Evolutionary conservation across 2,888 invertebrate species (phyloP).

Genomic region (Orthosia incerta): DNA sequence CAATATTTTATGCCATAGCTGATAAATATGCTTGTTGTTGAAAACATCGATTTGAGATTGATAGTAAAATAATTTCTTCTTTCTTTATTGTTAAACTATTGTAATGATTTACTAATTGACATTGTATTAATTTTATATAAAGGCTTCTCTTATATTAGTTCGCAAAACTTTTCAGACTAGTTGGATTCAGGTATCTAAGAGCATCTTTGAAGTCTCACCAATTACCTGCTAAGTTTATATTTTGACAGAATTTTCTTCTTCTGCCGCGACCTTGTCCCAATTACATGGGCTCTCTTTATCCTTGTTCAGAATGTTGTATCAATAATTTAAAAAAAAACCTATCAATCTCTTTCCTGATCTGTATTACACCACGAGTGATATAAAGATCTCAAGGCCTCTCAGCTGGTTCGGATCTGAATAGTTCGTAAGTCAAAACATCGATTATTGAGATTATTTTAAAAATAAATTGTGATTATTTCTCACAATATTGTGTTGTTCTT

Average conservation of each 20-base stretch:
- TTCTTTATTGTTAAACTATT: background rate
- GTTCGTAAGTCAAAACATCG: constrained; percentile 52
- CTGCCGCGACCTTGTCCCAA: too few relatives aligned
- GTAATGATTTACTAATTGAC: background rate
- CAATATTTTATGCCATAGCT: constrained; percentile 25
- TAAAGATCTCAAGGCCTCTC: constrained; percentile 54
- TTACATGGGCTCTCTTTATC: too few relatives aligned
- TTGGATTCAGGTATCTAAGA: background rate
- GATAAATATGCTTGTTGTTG: constrained; percentile 14
- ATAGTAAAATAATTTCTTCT: background rate
- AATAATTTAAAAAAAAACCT: background rate
- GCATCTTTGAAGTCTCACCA: background rate
- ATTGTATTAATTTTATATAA: background rate
- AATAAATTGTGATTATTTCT: constrained; percentile 47
- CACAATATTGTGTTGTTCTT: constrained; percentile 12
- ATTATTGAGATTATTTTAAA: constrained; percentile 55
- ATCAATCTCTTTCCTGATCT: constrained; percentile 6
- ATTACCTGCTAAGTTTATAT: background rate
- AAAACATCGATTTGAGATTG: constrained; percentile 1
- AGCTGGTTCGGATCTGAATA: constrained; percentile 51
- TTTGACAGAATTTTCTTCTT: background rate
- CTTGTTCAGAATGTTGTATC: too few relatives aligned
- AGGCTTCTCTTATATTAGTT: background rate
- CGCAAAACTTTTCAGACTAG: background rate
- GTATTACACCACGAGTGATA: constrained; percentile 27